Evolutionary conservation across 2,113 vertebrate species (phyloP).

Genomic region (Microcebus murinus): DNA sequence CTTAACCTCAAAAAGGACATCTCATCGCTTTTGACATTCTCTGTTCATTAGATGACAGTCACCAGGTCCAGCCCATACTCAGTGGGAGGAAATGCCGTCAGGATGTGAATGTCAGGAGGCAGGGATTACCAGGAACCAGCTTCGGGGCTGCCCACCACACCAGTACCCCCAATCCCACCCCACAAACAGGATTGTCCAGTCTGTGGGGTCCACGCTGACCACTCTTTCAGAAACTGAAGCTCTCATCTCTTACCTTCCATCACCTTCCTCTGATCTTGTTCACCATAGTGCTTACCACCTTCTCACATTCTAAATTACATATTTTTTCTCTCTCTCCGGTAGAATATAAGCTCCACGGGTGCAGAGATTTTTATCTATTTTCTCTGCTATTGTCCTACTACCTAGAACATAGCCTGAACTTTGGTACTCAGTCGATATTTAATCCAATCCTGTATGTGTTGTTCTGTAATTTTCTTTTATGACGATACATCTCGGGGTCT

Average conservation of each 20-base stretch:
- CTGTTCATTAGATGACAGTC: neutral
- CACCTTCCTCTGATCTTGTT: neutral
- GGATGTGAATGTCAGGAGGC: neutral
- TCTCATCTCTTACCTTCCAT: neutral
- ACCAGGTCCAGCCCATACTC: neutral
- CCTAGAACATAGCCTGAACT: neutral
- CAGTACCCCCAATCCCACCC: neutral
- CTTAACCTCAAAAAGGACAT: neutral
- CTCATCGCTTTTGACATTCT: neutral
- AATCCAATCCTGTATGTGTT: neutral
- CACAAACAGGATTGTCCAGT: rapidly evolving
- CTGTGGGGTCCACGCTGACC: neutral
- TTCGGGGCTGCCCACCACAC: neutral
- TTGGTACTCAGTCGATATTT: neutral
- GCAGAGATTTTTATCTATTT: neutral
- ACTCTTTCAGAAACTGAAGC: neutral
- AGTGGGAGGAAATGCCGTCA: no score
- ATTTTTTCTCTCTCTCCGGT: neutral
- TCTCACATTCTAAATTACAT: neutral
- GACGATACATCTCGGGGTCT: neutral
- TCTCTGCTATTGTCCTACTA: neutral
- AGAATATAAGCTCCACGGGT: neutral
- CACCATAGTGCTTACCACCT: neutral
- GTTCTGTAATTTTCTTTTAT: neutral
- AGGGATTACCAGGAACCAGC: no score